These are phyloP conservation scores for Rhagonycha lutea DNA, from an alignment of 2,888 invertebrate species.

Conservation along the genomic window DNA sequence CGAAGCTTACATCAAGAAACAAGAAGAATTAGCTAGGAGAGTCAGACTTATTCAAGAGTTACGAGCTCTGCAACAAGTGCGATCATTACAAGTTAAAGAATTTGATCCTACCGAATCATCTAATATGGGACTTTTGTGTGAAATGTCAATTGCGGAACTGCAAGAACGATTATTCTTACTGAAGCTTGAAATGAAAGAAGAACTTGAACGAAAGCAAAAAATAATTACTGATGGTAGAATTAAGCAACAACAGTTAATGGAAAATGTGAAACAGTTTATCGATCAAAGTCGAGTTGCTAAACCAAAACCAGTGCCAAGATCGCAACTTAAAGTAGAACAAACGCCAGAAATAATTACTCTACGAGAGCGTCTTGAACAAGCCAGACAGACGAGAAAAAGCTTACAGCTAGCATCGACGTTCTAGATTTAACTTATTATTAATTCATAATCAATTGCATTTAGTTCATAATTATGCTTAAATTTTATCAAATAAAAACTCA, in stretches of 20 bases:
- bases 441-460: not conserved
- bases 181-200: slow-evolving; percentile 59
- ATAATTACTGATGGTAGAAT: slow-evolving; percentile 56
- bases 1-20: slow-evolving; percentile 44
- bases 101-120: slow-evolving; percentile 64
- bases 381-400: slow-evolving; percentile 51
- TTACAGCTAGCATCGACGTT: not conserved
- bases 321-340: slow-evolving; percentile 38
- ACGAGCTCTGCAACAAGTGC: slow-evolving; percentile 49
- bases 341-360: slow-evolving; percentile 58
- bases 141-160: slow-evolving; percentile 68
- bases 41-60: slow-evolving; percentile 54
- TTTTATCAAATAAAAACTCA: not conserved
- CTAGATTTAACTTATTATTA: not conserved
- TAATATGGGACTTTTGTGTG: slow-evolving; percentile 63
- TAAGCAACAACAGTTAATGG: slow-evolving; percentile 56
- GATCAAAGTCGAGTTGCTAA: slow-evolving; percentile 50
- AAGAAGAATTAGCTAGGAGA: slow-evolving; percentile 50
- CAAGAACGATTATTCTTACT: slow-evolving; percentile 60
- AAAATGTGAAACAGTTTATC: slow-evolving; percentile 56
- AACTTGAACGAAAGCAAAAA: slow-evolving; percentile 58
- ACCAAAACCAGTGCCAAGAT: slow-evolving; percentile 33
- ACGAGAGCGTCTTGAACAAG: slow-evolving; percentile 58
- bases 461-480: not conserved
- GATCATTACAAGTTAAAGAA: slow-evolving; percentile 48